phyloP scores from a whole-genome alignment of 2,888 invertebrate genomes.

The Melinaea menophilus region DNA sequence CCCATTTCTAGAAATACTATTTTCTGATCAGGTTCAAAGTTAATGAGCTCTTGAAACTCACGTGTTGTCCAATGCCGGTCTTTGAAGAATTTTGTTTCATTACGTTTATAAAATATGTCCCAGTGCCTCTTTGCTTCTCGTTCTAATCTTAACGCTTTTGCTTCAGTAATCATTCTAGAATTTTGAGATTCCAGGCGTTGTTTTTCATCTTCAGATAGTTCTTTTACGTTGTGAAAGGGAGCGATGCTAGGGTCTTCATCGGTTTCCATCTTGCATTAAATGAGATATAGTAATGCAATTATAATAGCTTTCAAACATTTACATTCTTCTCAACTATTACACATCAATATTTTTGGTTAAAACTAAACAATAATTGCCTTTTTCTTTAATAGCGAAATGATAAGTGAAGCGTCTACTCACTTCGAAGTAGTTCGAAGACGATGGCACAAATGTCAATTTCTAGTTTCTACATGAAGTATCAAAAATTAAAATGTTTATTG shows the following conservation, averaged over 20 bases:
- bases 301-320: neutral
- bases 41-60: slow-evolving; percentile 91
- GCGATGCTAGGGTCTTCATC: slow-evolving; percentile 53
- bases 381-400: too few relatives aligned
- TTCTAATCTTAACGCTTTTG: slow-evolving; percentile 88
- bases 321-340: neutral
- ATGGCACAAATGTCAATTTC: too few relatives aligned
- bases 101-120: slow-evolving; percentile 98
- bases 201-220: slow-evolving; percentile 79
- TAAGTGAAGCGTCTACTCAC: too few relatives aligned
- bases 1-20: slow-evolving; percentile 89
- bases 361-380: too few relatives aligned
- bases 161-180: slow-evolving; percentile 74
- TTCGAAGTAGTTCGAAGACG: too few relatives aligned
- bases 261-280: slow-evolving; percentile 50
- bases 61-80: slow-evolving; percentile 98
- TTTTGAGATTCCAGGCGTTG: slow-evolving; percentile 83
- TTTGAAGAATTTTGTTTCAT: slow-evolving; percentile 95
- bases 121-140: slow-evolving; percentile 91
- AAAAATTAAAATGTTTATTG: too few relatives aligned
- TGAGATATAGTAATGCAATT: neutral
- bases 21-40: slow-evolving; percentile 72
- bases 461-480: too few relatives aligned
- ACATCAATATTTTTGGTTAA: neutral
- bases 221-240: slow-evolving; percentile 67